Percentiles rank a stretch among this genome's conserved stretches.
Evolutionary conservation across 2,113 vertebrate species (phyloP).

Genomic region (Hemiprocne comata): DNA sequence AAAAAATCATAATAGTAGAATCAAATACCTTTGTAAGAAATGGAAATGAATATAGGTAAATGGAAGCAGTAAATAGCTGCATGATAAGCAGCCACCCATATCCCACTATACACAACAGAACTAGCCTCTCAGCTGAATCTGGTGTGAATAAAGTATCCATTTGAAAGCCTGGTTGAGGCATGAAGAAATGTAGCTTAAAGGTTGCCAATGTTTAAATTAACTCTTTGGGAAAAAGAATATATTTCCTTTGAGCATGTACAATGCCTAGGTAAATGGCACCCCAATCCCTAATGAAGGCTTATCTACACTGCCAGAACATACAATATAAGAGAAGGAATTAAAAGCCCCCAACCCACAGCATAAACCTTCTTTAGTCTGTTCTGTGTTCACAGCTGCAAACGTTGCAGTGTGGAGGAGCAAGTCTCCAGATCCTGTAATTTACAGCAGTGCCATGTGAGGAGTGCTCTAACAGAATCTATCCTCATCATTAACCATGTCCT

Average conservation of each 20-base stretch:
- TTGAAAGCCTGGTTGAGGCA: slow-evolving; percentile 2
- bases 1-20: neutral
- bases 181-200: slow-evolving; percentile 24
- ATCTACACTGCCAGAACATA: slow-evolving; percentile 21
- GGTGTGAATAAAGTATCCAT: slow-evolving; percentile 23
- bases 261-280: slow-evolving; percentile 49
- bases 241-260: neutral
- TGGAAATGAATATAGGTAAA: neutral
- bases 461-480: neutral
- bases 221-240: slow-evolving; percentile 48
- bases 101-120: neutral
- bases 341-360: neutral
- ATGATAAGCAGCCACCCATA: neutral
- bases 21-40: neutral
- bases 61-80: neutral
- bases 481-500: neutral
- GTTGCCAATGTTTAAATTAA: slow-evolving; percentile 56
- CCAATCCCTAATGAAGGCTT: slow-evolving; percentile 34
- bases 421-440: neutral
- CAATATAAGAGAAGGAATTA: neutral
- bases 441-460: neutral
- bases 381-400: slow-evolving; percentile 26
- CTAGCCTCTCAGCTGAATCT: neutral
- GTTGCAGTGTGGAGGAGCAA: neutral
- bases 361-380: slow-evolving; percentile 22